Evolutionary conservation across 2,888 invertebrate species (phyloP).

Genomic region (Scaptodrosophila latifasciaeformis): DNA sequence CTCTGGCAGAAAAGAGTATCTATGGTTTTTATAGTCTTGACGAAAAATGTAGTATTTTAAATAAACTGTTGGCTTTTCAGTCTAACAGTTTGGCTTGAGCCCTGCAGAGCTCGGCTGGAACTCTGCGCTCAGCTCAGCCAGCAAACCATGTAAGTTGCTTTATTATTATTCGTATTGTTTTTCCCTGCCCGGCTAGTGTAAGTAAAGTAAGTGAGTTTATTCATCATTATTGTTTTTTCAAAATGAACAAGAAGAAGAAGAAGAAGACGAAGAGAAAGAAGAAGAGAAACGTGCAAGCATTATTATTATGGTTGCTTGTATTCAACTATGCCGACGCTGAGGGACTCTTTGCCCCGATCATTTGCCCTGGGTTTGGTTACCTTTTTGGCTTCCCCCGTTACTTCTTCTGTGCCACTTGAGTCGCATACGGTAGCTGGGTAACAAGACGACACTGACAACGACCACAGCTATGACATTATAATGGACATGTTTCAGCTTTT

Average conservation of each 20-base stretch:
- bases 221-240: slow-evolving; percentile 29
- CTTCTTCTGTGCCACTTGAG: too few relatives aligned
- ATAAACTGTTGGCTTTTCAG: neutral
- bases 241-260: too few relatives aligned
- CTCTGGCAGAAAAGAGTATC: too few relatives aligned
- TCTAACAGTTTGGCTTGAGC: neutral
- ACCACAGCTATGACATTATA: slow-evolving; percentile 30
- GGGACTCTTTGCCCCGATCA: neutral
- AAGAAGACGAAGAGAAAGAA: neutral
- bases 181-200: slow-evolving; percentile 36
- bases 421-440: neutral
- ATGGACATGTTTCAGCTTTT: slow-evolving; percentile 68
- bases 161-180: slow-evolving; percentile 28
- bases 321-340: slow-evolving; percentile 14
- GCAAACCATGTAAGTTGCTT: slow-evolving; percentile 6
- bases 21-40: too few relatives aligned
- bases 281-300: neutral
- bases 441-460: slow-evolving; percentile 29
- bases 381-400: too few relatives aligned
- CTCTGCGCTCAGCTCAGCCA: neutral
- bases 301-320: slow-evolving; percentile 42
- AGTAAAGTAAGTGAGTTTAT: too few relatives aligned
- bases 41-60: too few relatives aligned
- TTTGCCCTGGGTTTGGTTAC: slow-evolving; percentile 2
- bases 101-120: too few relatives aligned